These are phyloP conservation scores for Volucella zonaria DNA, from an alignment of 2,888 invertebrate genomes.

Conservation along the genomic window DNA sequence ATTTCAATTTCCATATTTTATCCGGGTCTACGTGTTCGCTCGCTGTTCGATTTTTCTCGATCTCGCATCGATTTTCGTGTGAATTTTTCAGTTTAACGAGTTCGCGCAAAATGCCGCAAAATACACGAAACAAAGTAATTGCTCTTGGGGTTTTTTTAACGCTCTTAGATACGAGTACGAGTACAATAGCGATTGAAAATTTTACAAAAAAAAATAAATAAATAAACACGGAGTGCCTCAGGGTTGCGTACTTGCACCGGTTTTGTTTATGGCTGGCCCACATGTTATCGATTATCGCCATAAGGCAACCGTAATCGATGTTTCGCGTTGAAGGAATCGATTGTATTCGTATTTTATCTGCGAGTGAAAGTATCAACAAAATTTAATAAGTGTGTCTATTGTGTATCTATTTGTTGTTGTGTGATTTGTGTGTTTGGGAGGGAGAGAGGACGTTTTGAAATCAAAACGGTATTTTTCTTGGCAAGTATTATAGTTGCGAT, in stretches of 20 bases:
- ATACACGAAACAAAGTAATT: conserved; percentile 66
- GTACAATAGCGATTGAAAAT: not conserved
- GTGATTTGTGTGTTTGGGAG: not conserved
- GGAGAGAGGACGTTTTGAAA: not conserved
- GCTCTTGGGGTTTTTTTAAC: conserved; percentile 21
- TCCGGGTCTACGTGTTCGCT: not conserved
- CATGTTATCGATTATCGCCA: conserved; percentile 27
- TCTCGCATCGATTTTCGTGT: not conserved
- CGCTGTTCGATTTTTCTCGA: conserved; percentile 11
- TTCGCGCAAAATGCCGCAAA: conserved; percentile 53
- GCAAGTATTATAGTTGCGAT: not conserved
- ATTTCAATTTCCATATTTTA: not conserved
- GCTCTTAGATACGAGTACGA: conserved; percentile 25
- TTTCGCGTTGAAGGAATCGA: conserved; percentile 17
- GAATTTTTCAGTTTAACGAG: conserved; percentile 40
- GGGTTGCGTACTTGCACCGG: not conserved
- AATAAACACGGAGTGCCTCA: conserved; percentile 4
- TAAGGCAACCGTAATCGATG: conserved; percentile 16
- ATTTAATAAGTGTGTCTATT: not conserved
- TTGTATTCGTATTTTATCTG: conserved; percentile 27
- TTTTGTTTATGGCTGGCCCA: conserved; percentile 35
- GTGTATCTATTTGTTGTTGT: not conserved
- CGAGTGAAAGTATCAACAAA: conserved; percentile 8
- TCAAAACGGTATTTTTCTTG: conserved; percentile 13
- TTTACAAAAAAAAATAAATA: no score